Base-by-base conservation (phyloP, 1,140 invertebrate genomes). In the Brachionus plicatilis region DNA sequence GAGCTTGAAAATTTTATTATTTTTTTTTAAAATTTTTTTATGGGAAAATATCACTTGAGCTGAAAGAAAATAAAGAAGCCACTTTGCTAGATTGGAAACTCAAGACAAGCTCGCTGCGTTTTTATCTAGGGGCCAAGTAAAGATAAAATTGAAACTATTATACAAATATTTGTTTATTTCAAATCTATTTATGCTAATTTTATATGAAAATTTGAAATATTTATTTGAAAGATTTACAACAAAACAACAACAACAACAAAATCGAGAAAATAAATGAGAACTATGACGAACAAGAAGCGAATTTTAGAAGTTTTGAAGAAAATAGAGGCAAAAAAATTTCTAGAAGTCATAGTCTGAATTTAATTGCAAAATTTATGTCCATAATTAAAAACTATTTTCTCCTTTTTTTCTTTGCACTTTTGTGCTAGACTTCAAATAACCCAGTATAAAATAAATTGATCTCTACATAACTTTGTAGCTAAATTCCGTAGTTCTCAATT, bases 141-240 rank as follows among this genome's bases (percentile, higher is more conserved):
- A 60, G 53, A 60, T 60, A 60, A 60, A 60, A 60, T 60, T 60
- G 53, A 60, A 60, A 60, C 53, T 60, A 60, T 60, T 60, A 60
- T 60, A 60, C 53, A 60, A 60, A 60, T 60, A 60, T 60, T 60
- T 60, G 53, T 60, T 60, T 60, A 60, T 24, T 60, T 60, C 53
- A 60, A 60, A 27, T 60, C 20, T 60, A 60, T 60, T 60, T 60
- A 60, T 60, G 53, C 53, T 60, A 60, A 60, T 60, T 60, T 60
- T 60, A 60, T 60, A 60, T 60, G 53, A 60, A 60, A 60, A 60
- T 20, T 60, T 60, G 53, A 60, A 60, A 60, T 60, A 60, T 60
- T 60, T 60, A 60, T 60, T 60, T 60, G 53, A 60, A 60, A 60
- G 53, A 60, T 60, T 60, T 60, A 9, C n/a, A 60, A 17, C 3